These are phyloP conservation scores for Thalpophila matura DNA, from an alignment of 2,888 invertebrate genomes.

Conservation along the genomic window DNA sequence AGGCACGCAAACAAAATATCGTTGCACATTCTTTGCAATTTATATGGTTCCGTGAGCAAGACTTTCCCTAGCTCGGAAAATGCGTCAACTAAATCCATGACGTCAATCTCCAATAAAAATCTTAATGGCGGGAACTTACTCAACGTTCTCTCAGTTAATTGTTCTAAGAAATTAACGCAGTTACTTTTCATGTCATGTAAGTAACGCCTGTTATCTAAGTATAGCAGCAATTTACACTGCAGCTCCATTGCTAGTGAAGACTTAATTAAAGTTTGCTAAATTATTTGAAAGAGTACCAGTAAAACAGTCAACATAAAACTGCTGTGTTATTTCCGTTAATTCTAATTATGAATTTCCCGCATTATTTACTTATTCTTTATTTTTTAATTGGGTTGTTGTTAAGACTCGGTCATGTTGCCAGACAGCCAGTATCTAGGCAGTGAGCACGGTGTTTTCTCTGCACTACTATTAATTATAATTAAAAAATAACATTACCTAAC, in stretches of 20 bases:
- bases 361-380: slow-evolving; percentile 21
- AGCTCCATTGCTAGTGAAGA: slow-evolving; percentile 70
- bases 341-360: slow-evolving; percentile 35
- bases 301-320: slow-evolving; percentile 19
- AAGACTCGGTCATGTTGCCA: not conserved
- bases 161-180: slow-evolving; percentile 73
- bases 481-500: slow-evolving; percentile 22
- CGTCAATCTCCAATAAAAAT: slow-evolving; percentile 77
- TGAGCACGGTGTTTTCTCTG: too few relatives aligned
- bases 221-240: slow-evolving; percentile 78
- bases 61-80: slow-evolving; percentile 74
- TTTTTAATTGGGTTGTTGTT: slow-evolving; percentile 32
- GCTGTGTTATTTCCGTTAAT: slow-evolving; percentile 10
- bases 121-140: slow-evolving; percentile 81
- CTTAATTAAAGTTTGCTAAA: slow-evolving; percentile 13
- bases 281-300: too few relatives aligned
- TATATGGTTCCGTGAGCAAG: slow-evolving; percentile 79
- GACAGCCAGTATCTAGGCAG: slow-evolving; percentile 14
- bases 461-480: too few relatives aligned
- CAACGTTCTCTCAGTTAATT: slow-evolving; percentile 70
- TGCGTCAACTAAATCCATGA: slow-evolving; percentile 78
- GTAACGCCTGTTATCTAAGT: slow-evolving; percentile 78
- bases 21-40: slow-evolving; percentile 75
- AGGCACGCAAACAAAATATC: slow-evolving; percentile 81
- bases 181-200: slow-evolving; percentile 74